phyloP scores from a whole-genome alignment of 2,113 vertebrate species.

The Neodontobutis hainanensis region DNA sequence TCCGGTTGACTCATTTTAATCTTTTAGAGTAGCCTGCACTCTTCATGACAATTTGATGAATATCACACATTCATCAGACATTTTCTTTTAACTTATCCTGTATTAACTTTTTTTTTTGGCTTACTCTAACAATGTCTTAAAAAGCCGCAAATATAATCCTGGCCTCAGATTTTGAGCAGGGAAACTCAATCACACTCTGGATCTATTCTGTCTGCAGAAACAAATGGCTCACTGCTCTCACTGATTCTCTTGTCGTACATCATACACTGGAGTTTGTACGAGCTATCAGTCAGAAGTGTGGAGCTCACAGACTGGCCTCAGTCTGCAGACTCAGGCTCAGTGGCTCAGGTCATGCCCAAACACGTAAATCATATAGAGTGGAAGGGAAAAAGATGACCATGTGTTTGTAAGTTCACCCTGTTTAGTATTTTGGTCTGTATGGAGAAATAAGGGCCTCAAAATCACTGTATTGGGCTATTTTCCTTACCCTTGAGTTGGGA shows the following conservation, averaged over 20 bases:
- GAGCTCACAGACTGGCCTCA: slow-evolving; percentile 24
- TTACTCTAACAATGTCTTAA: neutral
- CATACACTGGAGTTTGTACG: slow-evolving; percentile 8
- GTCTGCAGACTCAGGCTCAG: slow-evolving; percentile 5
- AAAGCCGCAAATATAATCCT: neutral
- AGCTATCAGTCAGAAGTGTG: slow-evolving; percentile 32
- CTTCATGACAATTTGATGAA: too few species aligned
- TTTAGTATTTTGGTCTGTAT: neutral
- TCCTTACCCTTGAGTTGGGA: slow-evolving; percentile 8
- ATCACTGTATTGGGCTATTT: neutral
- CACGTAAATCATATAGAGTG: slow-evolving; percentile 16
- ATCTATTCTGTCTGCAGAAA: slow-evolving; percentile 5
- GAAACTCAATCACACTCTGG: neutral
- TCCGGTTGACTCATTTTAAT: too few species aligned
- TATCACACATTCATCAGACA: too few species aligned
- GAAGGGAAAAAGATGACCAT: neutral
- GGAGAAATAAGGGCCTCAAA: neutral
- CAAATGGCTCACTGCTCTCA: neutral
- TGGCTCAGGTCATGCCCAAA: slow-evolving; percentile 26
- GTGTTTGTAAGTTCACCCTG: neutral
- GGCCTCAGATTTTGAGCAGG: neutral
- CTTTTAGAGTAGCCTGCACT: too few species aligned
- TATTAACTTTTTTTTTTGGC: too few species aligned
- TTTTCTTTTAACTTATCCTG: too few species aligned
- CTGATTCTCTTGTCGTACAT: slow-evolving; percentile 18